Conservation (phyloP, 2,113 vertebrate species). For the Spermophilus dauricus region DNA sequence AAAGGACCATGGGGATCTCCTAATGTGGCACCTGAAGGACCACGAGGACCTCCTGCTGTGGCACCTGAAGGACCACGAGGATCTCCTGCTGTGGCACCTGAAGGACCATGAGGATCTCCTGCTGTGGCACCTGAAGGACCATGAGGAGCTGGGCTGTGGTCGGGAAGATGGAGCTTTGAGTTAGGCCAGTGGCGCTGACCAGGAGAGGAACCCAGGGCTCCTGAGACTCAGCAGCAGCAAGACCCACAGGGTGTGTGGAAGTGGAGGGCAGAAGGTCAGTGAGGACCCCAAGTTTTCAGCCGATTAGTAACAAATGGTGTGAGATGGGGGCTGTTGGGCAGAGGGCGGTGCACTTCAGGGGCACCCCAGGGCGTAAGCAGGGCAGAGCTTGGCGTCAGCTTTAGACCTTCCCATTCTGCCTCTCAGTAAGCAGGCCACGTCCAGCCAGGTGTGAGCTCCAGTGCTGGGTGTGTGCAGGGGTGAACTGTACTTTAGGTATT, state of each 20-base stretch:
- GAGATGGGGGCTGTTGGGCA: not conserved
- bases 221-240: too few species aligned
- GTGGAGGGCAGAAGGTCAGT: not conserved
- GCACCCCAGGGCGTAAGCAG: not conserved
- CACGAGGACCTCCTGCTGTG: too few species aligned
- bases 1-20: too few species aligned
- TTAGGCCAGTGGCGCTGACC: too few species aligned
- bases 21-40: too few species aligned
- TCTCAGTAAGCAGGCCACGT: too few species aligned
- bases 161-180: not conserved
- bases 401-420: not conserved
- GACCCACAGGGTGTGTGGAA: fast-evolving
- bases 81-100: too few species aligned
- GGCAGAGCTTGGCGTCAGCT: not conserved
- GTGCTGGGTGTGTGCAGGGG: not conserved
- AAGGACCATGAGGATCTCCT: too few species aligned
- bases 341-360: not conserved
- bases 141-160: too few species aligned
- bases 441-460: fast-evolving
- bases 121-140: too few species aligned
- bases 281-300: not conserved
- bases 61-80: too few species aligned
- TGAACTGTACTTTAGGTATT: not conserved
- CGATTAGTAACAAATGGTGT: not conserved
- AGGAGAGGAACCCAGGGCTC: not conserved